These are phyloP conservation scores for Zosterops borbonicus DNA, from an alignment of 2,113 vertebrate genomes.

Conservation along the genomic window DNA sequence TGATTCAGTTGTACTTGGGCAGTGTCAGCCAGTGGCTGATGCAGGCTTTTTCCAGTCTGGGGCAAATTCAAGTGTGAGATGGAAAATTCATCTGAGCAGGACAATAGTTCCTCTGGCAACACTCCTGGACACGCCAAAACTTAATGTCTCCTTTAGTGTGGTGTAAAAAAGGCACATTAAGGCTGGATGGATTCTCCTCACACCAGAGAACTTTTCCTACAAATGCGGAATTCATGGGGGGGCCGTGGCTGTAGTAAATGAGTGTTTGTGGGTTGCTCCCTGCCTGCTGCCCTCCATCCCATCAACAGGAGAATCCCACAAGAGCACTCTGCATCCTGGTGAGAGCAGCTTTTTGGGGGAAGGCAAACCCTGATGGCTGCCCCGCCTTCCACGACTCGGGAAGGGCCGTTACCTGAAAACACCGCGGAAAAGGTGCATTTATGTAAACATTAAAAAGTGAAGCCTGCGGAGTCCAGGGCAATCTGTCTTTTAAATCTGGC, in stretches of 20 bases:
- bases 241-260: neutral
- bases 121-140: neutral
- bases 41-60: neutral
- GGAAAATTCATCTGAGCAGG: neutral
- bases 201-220: neutral
- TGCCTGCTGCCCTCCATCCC: neutral
- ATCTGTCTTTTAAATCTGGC: slow-evolving; percentile 70
- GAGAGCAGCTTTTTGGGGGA: neutral
- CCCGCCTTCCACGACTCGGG: neutral
- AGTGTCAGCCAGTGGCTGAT: neutral
- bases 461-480: slow-evolving; percentile 60
- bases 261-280: neutral
- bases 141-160: neutral
- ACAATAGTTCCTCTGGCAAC: neutral
- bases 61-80: neutral
- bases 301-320: neutral
- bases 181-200: neutral
- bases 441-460: slow-evolving; percentile 74
- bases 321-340: neutral
- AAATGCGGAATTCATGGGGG: neutral
- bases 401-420: neutral
- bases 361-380: neutral
- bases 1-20: neutral
- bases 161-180: neutral
- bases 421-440: slow-evolving; percentile 5